These are phyloP conservation scores for Xiphydria camelus DNA, from an alignment of 2,888 invertebrate species.

Conservation along the genomic window DNA sequence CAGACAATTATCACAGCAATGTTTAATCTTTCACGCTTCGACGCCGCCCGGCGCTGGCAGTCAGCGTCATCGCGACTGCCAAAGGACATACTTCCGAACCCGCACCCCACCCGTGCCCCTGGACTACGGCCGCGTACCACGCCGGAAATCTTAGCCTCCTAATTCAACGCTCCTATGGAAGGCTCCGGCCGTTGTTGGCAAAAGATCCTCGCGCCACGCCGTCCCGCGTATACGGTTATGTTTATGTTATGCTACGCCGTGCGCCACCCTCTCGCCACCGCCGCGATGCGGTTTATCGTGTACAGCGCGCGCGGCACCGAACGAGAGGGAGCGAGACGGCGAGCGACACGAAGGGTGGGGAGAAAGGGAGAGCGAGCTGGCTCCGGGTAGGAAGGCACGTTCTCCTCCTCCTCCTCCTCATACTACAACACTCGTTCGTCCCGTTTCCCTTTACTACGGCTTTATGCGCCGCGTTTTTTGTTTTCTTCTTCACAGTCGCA, in stretches of 20 bases:
- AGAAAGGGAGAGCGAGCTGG: too few relatives aligned
- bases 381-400: too few relatives aligned
- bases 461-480: constrained; percentile 26
- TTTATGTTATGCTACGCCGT: constrained; percentile 21
- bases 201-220: background rate
- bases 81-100: constrained; percentile 11
- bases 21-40: constrained; percentile 28
- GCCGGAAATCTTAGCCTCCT: constrained; percentile 14
- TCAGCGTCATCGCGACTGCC: constrained; percentile 21
- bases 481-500: constrained; percentile 21
- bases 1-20: constrained; percentile 25
- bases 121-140: background rate
- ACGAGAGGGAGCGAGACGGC: too few relatives aligned
- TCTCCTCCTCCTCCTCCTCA: constrained; percentile 12
- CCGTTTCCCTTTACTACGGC: constrained; percentile 5
- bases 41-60: constrained; percentile 20
- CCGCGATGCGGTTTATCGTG: too few relatives aligned
- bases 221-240: constrained; percentile 21
- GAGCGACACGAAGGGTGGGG: too few relatives aligned
- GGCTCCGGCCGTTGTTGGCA: constrained; percentile 9
- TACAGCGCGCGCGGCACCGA: too few relatives aligned
- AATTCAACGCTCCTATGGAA: constrained; percentile 18
- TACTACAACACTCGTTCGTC: too few relatives aligned
- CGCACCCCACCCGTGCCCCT: background rate
- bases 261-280: constrained; percentile 7